Conservation (phyloP, 1,140 invertebrate species). For the Wasmannia auropunctata region DNA sequence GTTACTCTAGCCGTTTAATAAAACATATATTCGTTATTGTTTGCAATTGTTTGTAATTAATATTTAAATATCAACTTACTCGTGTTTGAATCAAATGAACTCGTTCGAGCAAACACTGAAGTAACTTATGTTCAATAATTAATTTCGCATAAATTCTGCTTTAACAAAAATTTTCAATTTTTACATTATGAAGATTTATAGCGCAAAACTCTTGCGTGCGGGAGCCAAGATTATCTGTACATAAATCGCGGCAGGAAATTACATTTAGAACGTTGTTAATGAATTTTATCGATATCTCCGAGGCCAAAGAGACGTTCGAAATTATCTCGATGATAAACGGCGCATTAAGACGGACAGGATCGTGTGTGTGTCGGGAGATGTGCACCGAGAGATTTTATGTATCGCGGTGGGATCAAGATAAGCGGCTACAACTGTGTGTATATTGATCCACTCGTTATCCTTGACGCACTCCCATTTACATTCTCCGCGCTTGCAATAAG, state of each 20-base stretch:
- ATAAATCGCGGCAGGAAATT: neutral
- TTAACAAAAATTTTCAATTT: neutral
- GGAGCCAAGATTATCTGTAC: neutral
- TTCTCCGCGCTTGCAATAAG: conserved; percentile 23
- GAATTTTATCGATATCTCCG: neutral
- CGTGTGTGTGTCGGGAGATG: neutral
- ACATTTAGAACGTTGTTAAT: neutral
- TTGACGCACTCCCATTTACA: conserved; percentile 25
- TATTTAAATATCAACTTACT: neutral
- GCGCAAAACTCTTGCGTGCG: neutral
- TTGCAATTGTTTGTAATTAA: neutral
- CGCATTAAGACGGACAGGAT: neutral
- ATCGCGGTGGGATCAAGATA: conserved; percentile 13
- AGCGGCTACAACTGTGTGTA: conserved; percentile 14
- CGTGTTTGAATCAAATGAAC: neutral
- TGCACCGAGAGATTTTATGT: conserved; percentile 11
- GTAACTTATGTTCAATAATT: neutral
- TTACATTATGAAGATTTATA: neutral
- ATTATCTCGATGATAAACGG: conserved; percentile 1
- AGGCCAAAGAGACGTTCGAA: neutral
- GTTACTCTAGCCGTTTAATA: neutral
- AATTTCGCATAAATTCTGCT: neutral
- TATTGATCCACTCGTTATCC: conserved; percentile 53
- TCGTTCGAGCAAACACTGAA: neutral
- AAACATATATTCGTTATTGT: neutral